These are phyloP conservation scores for Pseudochromis fuscus DNA, from an alignment of 2,797 vertebrate genomes.

Conservation along the genomic window DNA sequence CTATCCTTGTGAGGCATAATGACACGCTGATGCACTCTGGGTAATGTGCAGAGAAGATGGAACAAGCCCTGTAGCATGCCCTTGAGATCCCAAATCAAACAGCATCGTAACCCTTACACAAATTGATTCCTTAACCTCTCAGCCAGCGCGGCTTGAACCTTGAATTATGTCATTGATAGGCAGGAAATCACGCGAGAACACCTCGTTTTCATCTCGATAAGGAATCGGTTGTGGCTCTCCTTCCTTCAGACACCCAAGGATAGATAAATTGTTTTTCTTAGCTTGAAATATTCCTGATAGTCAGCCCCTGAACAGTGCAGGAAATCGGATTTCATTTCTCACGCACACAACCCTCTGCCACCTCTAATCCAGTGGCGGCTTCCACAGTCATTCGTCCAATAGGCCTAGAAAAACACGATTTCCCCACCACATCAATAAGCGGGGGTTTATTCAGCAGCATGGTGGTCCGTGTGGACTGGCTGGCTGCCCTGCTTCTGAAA, in stretches of 20 bases:
- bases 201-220: conserved; percentile 46
- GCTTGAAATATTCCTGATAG: conserved; percentile 55
- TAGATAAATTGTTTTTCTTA: conserved; percentile 51
- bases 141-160: conserved; percentile 37
- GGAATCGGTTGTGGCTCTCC: neutral
- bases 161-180: conserved; percentile 44
- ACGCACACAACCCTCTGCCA: conserved; percentile 53
- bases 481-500: conserved; percentile 50
- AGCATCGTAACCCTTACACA: conserved; percentile 70
- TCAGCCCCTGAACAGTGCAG: conserved; percentile 42
- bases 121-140: conserved; percentile 73
- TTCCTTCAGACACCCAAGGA: neutral
- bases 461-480: conserved; percentile 56
- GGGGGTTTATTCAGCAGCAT: conserved; percentile 62
- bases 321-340: conserved; percentile 70
- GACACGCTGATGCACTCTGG: conserved; percentile 72
- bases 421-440: conserved; percentile 65
- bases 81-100: conserved; percentile 78
- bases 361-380: conserved; percentile 56
- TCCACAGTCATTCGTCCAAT: conserved; percentile 43
- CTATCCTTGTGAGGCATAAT: conserved; percentile 49
- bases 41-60: conserved; percentile 71
- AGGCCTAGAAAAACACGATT: conserved; percentile 63
- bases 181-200: conserved; percentile 33
- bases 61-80: conserved; percentile 53